Conservation (phyloP, 2,888 invertebrate species). For the Trypoxylon attenuatum region DNA sequence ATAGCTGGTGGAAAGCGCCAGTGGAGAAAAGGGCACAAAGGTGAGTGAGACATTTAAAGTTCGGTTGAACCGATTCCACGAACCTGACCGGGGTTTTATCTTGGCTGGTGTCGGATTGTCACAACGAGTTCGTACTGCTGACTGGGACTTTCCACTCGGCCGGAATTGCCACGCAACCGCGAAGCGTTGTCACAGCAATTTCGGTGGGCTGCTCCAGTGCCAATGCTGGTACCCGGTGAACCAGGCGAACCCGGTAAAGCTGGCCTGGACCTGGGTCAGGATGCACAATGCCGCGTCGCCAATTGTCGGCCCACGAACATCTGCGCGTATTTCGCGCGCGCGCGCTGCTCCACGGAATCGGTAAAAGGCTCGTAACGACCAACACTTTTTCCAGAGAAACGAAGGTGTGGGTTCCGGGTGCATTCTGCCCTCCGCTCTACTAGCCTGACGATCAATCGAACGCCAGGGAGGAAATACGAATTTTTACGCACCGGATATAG, state of each 20-base stretch:
- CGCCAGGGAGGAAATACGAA: too few relatives aligned
- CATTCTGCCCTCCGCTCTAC: neutral
- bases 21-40: too few relatives aligned
- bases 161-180: conserved; percentile 44
- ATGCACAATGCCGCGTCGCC: conserved; percentile 29
- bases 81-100: conserved; percentile 23
- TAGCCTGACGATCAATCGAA: too few relatives aligned
- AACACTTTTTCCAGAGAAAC: conserved; percentile 4
- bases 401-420: neutral
- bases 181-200: conserved; percentile 52
- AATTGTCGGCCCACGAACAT: conserved; percentile 30
- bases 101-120: conserved; percentile 33
- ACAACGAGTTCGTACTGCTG: conserved; percentile 45
- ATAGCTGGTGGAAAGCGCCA: too few relatives aligned
- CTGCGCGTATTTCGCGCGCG: conserved; percentile 13
- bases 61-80: conserved; percentile 2
- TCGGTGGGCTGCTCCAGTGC: conserved; percentile 14
- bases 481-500: too few relatives aligned
- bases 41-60: conserved; percentile 8
- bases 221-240: conserved; percentile 23
- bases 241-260: too few relatives aligned
- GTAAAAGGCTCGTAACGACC: conserved; percentile 18
- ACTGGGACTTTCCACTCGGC: conserved; percentile 40
- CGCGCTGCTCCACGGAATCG: conserved; percentile 23
- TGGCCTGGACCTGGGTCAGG: too few relatives aligned